Percentiles rank a stretch among this genome's conserved stretches.
phyloP scores from a whole-genome alignment of 2,888 invertebrate species.

The Labia minor region DNA sequence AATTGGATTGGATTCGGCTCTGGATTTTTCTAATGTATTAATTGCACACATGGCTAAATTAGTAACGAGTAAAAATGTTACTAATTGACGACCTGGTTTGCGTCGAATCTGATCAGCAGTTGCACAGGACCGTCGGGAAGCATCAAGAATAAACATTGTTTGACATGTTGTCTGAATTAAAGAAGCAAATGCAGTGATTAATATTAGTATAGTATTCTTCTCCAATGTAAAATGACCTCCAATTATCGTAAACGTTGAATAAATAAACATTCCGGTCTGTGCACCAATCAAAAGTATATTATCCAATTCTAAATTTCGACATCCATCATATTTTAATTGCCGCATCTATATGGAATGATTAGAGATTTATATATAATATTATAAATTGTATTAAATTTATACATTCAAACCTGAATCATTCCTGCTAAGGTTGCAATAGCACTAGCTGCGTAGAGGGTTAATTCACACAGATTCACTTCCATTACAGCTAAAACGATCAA shows the following conservation, averaged over 20 bases:
- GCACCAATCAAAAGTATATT: conserved; percentile 85
- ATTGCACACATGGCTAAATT: conserved; percentile 93
- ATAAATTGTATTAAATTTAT: neutral
- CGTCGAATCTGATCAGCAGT: conserved; percentile 69
- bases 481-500: conserved; percentile 73
- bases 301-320: conserved; percentile 71
- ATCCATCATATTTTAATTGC: conserved; percentile 72
- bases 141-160: conserved; percentile 84
- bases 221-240: conserved; percentile 81
- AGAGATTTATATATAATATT: conserved; percentile 24
- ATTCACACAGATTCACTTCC: conserved; percentile 80
- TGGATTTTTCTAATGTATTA: conserved; percentile 80
- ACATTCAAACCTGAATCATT: conserved; percentile 53
- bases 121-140: conserved; percentile 71
- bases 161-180: conserved; percentile 81
- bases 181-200: conserved; percentile 74
- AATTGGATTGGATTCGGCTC: conserved; percentile 83
- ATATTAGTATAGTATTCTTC: conserved; percentile 66
- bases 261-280: conserved; percentile 88
- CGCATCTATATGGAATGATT: conserved; percentile 44
- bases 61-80: conserved; percentile 80
- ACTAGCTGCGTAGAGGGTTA: conserved; percentile 74
- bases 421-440: conserved; percentile 77
- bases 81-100: conserved; percentile 87
- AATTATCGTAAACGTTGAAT: conserved; percentile 86